Evolutionary conservation across 1,140 invertebrate genomes (phyloP), one percentile per base, ranked within the genome.

Genomic region (Lepidurus couesii): DNA sequence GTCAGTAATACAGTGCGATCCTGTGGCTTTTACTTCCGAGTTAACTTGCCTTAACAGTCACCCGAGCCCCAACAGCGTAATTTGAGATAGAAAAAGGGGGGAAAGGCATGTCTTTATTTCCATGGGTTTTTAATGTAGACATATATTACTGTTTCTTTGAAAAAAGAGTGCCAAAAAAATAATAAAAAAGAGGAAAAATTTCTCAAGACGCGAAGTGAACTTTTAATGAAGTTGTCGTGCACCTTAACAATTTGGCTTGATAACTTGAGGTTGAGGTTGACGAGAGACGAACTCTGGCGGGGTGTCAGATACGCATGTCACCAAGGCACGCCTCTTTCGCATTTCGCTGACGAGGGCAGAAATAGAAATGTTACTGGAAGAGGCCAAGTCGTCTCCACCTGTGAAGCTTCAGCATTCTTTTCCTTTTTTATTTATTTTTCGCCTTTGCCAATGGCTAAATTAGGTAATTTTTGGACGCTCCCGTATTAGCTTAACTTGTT

Each of bases 261-360:
- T 65, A 65, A 65, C 53, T 65, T 65, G 8, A 65, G 53, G 53
- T 65, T n/a, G n/a, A 65, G 53, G 21, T 65, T 65, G 53, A 65
- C 53, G 16, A 47, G 53, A 65, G 53, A 65, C 21, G 34, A 34
- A 21, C 3, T 65, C 21, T 65, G 53, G 53, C 53, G 16, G 53
- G 21, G 21, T n/a, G 45, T 47, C 45, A 47, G 53, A 65, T n/a
- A 21, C 53, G 16, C 53, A n/a, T 65, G 53, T 65, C 53, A 65
- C 16, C 53, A 65, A 21, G 53, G 53, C 53, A 65, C 53, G 53
- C 53, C 53, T 65, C 53, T 21, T 21, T 9, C 21, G 13, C 53
- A 65, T n/a, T 65, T 65, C 21, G 53, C 53, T 65, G 53, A 65
- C 9, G 53, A 21, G 34, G 34, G 21, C 53, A 21, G 13, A 65